Base-by-base conservation (phyloP, 1,140 invertebrate genomes). In the Eriocheir sinensis region DNA sequence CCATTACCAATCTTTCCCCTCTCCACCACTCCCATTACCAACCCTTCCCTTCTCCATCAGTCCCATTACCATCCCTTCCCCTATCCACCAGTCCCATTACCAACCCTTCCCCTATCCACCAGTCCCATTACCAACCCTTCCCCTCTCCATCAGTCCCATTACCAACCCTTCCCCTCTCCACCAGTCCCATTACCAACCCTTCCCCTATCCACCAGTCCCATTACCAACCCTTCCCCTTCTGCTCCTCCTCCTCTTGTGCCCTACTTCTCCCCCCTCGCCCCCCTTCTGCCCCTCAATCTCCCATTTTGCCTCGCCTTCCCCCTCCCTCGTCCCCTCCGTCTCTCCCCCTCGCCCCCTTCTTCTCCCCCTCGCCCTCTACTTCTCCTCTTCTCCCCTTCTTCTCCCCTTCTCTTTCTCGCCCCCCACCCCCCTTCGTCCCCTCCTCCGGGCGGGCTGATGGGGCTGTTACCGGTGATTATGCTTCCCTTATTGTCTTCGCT, bases 401-500 rank as follows among this genome's bases (percentile, higher is more conserved):
- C 81, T 32, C 32, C 48, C 21, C 48, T n/a, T n/a, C n/a, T n/a
- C n/a, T n/a, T n/a, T n/a, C 2, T 44, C 53, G 27, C 44, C 53
- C 41, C 44, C 48, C 44, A 17, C 53, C 60, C n/a, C 48, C 32
- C 38, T 30, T 91, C 34, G 21, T n/a, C 53, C 32, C 36, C 30
- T 72, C 89, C 60, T n/a, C 60, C 60, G 38, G n/a, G n/a, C 38
- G 12, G 12, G 4, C 17, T 30, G 40, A 41, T 44, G 38, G 32
- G 0, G 40, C 40, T 89, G 36, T 34, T 89, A n/a, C 86, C 17
- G 44, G 86, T 44, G 86, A 48, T 72, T 72, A 72, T 72, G 60
- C 3, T 21, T 27, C 60, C 27, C 60, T 72, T 72, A 72, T 72
- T 72, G 60, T 72, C 60, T 72, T 72, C 60, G 60, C 60, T 72